Base-by-base conservation (phyloP, 2,797 vertebrate genomes). In the Cynodonichthys magdalenae region DNA sequence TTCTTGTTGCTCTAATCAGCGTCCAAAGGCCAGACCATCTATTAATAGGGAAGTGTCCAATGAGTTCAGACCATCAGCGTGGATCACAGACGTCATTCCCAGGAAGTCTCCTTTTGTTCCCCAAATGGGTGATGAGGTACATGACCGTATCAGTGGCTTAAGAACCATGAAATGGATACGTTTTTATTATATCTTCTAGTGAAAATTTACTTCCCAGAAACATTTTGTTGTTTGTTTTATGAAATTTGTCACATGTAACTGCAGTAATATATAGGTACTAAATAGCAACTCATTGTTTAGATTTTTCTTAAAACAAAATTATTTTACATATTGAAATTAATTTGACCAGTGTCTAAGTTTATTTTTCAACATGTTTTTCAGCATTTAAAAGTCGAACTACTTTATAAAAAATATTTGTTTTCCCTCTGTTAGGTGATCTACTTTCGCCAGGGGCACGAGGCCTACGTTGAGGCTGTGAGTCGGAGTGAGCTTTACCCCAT, bases 61-160 rank as follows among this genome's bases (percentile, higher is more conserved):
- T 47, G 96, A 98, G 68, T 98, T 94, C 73, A 94, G 95, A 55
- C 97, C 98, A 48, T 95, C 98, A 0, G 83, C 91, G 0, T 99
- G 98, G 98, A 97, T 99, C 85, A 98, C 96, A 0, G 96, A 99
- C 56, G 95, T 96, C n/a, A 87, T 95, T 75, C 98, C 98, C 57
- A 92, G 95, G 64, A 96, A 95, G 80, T 97, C 97, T 67, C 97
- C 98, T 9, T 98, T 98, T 81, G 96, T 99, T 69, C 98, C 98
- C 48, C 98, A 99, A 69, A 97, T 99, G 96, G 98, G 98, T 0
- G 98, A 99, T 6, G 97, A 99, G 95, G 98, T 99, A 75, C 75
- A 91, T 20, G 5, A 5, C 6, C 4, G 56, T 4, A 10, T 18
- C 5, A 12, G 4, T 39, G 36, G 36, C 12, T 39, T 39, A 10